Base-by-base conservation (phyloP, 1,140 invertebrate species). In the Heliconius himera region DNA sequence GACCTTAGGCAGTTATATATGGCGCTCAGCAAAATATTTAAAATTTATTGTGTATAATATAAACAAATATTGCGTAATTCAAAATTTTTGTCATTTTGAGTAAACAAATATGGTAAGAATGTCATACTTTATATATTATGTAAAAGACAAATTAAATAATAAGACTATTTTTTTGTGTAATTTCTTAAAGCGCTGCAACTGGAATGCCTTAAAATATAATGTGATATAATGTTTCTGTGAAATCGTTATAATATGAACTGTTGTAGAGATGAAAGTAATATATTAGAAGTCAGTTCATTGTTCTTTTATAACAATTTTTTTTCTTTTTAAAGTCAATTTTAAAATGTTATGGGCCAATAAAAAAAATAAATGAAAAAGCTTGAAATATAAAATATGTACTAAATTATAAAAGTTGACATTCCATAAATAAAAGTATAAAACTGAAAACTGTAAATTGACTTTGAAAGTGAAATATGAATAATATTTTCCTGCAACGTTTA, bases 151-250 rank as follows among this genome's bases (percentile, higher is more conserved):
- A 66, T 16, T 66, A 29, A 66, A 13, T 66, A 29, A 16, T 66
- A 66, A 66, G 60, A 66, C n/a, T 29, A 66, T 66, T 66, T 46
- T 66, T 66, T 66, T 66, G 60, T 66, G 60, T 66, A 66, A 66
- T 26, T 66, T 66, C 54, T 66, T 29, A 66, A 41, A 72, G 18
- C 70, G 33, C 29, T 72, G 36, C 46, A 78, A 78, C 71, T 74
- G 56, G 46, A 80, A 81, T 81, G 79, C 79, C 79, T 81, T 81
- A 81, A 77, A 60, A 77, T 56, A 38, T 74, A 70, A 74, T 81
- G 79, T 81, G 79, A 81, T 81, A 80, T 46, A 73, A 66, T 66
- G 22, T 66, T 66, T 66, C 60, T 66, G 60, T 66, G 60, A 66
- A n/a, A 26, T 66, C 60, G 60, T 66, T 66, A 66, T 66, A 29